These are phyloP conservation scores for Uria lomvia DNA, from an alignment of 2,113 vertebrate genomes.

Conservation along the genomic window DNA sequence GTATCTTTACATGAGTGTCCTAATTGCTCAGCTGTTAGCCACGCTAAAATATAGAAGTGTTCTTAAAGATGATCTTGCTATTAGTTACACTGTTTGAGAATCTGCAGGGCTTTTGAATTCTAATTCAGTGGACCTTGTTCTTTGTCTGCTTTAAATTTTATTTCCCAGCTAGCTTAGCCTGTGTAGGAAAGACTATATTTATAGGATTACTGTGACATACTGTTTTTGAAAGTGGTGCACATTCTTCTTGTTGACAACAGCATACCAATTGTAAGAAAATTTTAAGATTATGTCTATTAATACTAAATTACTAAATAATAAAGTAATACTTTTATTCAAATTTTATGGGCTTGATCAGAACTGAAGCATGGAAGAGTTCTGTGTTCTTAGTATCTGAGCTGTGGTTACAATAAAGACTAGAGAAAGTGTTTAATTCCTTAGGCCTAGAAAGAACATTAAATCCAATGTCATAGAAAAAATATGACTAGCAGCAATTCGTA, in stretches of 20 bases:
- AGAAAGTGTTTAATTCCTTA: not conserved
- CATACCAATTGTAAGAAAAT: not conserved
- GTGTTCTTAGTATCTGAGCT: not conserved
- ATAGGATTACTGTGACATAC: not conserved
- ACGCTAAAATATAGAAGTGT: not conserved
- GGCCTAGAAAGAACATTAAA: not conserved
- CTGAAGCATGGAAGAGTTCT: not conserved
- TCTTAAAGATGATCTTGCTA: not conserved
- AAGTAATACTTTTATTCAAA: not conserved
- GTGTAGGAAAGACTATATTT: not conserved
- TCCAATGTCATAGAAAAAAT: not conserved
- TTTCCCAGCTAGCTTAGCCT: not conserved
- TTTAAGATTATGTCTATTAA: not conserved
- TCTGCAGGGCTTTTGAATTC: not conserved
- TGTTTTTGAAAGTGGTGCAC: not conserved
- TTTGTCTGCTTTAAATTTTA: constrained; percentile 1
- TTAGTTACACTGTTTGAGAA: not conserved
- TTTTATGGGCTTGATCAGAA: not conserved
- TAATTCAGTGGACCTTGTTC: not conserved
- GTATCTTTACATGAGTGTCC: constrained; percentile 33
- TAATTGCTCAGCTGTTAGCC: not conserved
- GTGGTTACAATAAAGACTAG: not conserved
- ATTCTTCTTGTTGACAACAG: not conserved
- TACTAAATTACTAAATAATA: not conserved
- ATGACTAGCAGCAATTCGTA: not conserved